phyloP scores from a whole-genome alignment of 2,888 invertebrate species.

The Diaperis boleti region DNA sequence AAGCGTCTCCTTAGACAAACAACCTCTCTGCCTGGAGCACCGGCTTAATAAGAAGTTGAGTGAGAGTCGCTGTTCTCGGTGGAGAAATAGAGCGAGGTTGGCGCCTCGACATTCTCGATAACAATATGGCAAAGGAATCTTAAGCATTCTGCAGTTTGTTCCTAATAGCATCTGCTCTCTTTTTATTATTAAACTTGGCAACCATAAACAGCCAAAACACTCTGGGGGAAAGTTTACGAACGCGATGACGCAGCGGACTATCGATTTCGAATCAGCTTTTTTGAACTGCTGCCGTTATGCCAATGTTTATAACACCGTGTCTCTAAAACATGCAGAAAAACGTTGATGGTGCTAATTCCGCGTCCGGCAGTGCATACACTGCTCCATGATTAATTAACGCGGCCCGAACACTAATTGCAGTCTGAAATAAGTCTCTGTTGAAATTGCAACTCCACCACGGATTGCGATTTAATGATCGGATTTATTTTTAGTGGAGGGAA shows the following conservation, averaged over 20 bases:
- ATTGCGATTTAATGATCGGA: conserved; percentile 6
- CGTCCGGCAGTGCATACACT: too few species aligned
- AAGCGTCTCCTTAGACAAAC: too few species aligned
- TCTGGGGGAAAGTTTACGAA: conserved; percentile 14
- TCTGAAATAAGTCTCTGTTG: conserved; percentile 13
- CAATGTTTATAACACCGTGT: neutral
- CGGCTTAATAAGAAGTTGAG: conserved; percentile 10
- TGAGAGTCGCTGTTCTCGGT: conserved; percentile 16
- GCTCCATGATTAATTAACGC: conserved; percentile 18
- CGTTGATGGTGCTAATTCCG: too few species aligned
- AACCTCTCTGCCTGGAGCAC: neutral
- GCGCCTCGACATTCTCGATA: conserved; percentile 32
- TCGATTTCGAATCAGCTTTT: conserved; percentile 26
- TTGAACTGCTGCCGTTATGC: conserved; percentile 11
- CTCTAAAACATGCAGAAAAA: too few species aligned
- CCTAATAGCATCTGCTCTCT: conserved; percentile 33
- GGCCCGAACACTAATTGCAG: conserved; percentile 17
- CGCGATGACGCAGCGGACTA: neutral
- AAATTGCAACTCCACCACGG: neutral
- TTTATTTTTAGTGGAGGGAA: neutral
- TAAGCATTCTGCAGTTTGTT: conserved; percentile 33
- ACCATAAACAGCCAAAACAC: conserved; percentile 27
- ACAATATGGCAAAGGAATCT: conserved; percentile 40
- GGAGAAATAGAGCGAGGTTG: conserved; percentile 27
- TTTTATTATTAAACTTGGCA: conserved; percentile 38